A percentile compares a stretch with the other conserved stretches of the same genome.
Conservation (phyloP, 2,888 invertebrate genomes). For the Chorisops tibialis region DNA sequence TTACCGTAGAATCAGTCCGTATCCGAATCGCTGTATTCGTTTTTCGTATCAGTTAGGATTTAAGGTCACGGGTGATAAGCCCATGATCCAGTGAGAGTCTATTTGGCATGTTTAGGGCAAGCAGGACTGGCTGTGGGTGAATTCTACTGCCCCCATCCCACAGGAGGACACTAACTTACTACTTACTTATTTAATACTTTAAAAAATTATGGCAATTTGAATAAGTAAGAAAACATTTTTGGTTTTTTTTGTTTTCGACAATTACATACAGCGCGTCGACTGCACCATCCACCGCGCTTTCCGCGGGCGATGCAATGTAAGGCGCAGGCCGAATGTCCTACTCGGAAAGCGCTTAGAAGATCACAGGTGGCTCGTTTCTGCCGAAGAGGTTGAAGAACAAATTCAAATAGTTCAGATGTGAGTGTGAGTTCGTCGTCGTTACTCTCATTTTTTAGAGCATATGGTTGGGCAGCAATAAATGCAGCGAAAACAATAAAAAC, state of each 20-base stretch:
- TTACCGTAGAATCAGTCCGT: too few relatives aligned
- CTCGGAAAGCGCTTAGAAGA: conserved; percentile 37
- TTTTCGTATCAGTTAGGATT: too few relatives aligned
- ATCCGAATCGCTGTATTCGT: too few relatives aligned
- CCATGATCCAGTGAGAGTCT: too few relatives aligned
- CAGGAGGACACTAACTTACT: too few relatives aligned
- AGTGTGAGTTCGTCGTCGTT: not conserved
- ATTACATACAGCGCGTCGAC: conserved; percentile 40
- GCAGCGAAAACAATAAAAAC: not conserved
- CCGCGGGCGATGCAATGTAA: conserved; percentile 41
- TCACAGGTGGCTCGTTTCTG: conserved; percentile 45
- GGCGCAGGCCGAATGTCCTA: conserved; percentile 46
- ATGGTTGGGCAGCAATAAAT: not conserved
- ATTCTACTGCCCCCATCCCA: too few relatives aligned
- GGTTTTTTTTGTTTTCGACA: conserved; percentile 35
- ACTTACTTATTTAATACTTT: too few relatives aligned
- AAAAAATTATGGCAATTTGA: too few relatives aligned
- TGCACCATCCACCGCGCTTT: conserved; percentile 42
- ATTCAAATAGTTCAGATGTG: not conserved
- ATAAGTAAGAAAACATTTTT: too few relatives aligned
- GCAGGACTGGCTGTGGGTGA: too few relatives aligned
- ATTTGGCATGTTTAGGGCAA: too few relatives aligned
- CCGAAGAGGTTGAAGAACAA: conserved; percentile 21
- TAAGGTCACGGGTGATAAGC: too few relatives aligned
- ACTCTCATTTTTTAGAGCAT: not conserved